Base-by-base conservation (phyloP, 2,797 vertebrate genomes). In the Synaphobranchus kaupii region DNA sequence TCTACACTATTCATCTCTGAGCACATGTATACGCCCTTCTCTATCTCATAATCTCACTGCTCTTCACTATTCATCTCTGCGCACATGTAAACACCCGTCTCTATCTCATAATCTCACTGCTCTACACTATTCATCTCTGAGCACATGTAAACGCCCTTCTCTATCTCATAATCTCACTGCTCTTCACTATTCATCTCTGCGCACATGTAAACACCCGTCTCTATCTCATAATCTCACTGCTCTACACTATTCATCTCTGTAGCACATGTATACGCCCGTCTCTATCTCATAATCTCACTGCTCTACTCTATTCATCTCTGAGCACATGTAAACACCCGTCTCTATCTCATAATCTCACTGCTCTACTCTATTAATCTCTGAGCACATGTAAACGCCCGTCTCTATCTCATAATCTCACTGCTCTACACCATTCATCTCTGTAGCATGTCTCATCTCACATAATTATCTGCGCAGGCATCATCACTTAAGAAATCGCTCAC, bases 321-420 rank as follows among this genome's bases (percentile, higher is more conserved):
- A 13, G 20, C 13, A 47, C 9, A 12, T 25, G 47, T 81, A 50
- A 25, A 22, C 78, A 2, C 47, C 44, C n/a, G 10, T 8, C 47
- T 81, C 78, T 81, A n/a, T n/a, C 78, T 50, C 47, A 81, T 48
- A 81, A 81, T 81, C 20, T 50, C 73, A 4, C 78, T 81, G 44
- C 22, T 20, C 22, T 12, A 4, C 73, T 1, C 47, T 47, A n/a
- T 50, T 81, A 81, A 22, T 50, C 78, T 81, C 78, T 81, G 47
- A 13, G 20, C 13, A 47, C 9, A 12, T 25, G 47, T 81, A 50
- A 25, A 22, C 78, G 8, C 47, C 44, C n/a, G 10, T 8, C 47
- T 81, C 78, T 81, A n/a, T n/a, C n/a, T n/a, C n/a, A n/a, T n/a
- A n/a, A n/a, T n/a, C 39, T 81, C 71, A 4, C 78, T 81, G 44